Base-by-base conservation (phyloP, 2,888 invertebrate genomes). In the Agrotis ipsilon region DNA sequence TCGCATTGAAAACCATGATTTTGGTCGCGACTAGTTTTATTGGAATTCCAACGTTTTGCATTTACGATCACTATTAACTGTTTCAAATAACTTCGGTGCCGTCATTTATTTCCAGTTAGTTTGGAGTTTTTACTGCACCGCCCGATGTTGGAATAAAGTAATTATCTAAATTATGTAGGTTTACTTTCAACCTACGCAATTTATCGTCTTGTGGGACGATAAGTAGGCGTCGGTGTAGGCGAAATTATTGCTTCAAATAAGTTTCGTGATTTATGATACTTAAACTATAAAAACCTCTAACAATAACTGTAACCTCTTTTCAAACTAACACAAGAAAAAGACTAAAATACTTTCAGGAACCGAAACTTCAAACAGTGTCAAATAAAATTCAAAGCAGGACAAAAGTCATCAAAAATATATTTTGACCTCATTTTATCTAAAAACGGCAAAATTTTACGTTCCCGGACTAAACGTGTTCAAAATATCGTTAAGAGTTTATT, bases 371-470 rank as follows among this genome's bases (percentile, higher is more conserved):
- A 68, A 71, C 16, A 59, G 11, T 80, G 79, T 54, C 79, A 80
- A 70, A 64, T 70, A 70, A 69, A 85, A 76, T 68, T 72, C 71
- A 57, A 78, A 69, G 18, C 63, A 45, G 24, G 51, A 71, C 66
- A 74, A 63, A 72, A 70, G 64, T 58, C 51, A 66, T 75, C 74
- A 82, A 67, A 73, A 72, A 61, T 75, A 74, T 80, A 71, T 77
- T 73, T 59, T 9, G 57, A 60, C 49, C 18, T n/a, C n/a, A 58
- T 43, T 70, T 73, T 80, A 65, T 75, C 65, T 67, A 64, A 87
- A 87, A 83, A 78, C 85, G 81, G 65, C 92, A 92, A 94, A 94
- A 94, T 94, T 93, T 86, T 89, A 72, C 90, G 93, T 89, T 64
- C 76, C 71, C 86, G 83, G 78, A 86, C 80, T 66, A 90, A 89